These are phyloP conservation scores for Grus americana DNA, from an alignment of 2,113 vertebrate species.

Conservation along the genomic window DNA sequence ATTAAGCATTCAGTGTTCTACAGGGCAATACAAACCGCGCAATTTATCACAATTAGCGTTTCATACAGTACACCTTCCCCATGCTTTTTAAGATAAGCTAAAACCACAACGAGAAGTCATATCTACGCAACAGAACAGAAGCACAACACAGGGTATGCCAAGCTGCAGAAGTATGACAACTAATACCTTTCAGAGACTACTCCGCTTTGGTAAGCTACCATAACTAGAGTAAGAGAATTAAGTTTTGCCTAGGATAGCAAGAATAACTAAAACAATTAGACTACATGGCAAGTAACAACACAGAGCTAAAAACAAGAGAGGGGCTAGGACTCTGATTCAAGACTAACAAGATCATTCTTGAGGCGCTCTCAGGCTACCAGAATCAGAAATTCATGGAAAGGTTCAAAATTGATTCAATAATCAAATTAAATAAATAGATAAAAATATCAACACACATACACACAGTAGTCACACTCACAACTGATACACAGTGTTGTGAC, in stretches of 20 bases:
- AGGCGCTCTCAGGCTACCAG: background rate
- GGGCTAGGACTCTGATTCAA: background rate
- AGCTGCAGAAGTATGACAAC: background rate
- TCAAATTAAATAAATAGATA: background rate
- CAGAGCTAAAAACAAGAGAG: background rate
- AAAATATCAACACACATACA: background rate
- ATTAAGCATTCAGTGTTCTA: background rate
- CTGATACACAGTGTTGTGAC: background rate
- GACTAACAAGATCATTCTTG: background rate
- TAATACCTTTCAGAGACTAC: background rate
- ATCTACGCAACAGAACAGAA: background rate
- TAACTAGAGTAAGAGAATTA: background rate
- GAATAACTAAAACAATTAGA: background rate
- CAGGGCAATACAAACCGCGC: background rate
- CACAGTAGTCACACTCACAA: background rate
- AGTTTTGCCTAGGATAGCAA: background rate
- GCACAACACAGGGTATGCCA: too few relatives aligned
- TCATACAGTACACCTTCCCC: background rate
- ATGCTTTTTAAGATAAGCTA: background rate
- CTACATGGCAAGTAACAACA: background rate
- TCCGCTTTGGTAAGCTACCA: background rate
- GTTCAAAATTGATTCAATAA: background rate
- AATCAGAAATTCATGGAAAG: background rate
- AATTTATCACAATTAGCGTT: background rate
- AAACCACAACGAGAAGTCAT: background rate